Evolutionary conservation across 1,140 invertebrate species (phyloP).

Genomic region (Glossosoma conforme): DNA sequence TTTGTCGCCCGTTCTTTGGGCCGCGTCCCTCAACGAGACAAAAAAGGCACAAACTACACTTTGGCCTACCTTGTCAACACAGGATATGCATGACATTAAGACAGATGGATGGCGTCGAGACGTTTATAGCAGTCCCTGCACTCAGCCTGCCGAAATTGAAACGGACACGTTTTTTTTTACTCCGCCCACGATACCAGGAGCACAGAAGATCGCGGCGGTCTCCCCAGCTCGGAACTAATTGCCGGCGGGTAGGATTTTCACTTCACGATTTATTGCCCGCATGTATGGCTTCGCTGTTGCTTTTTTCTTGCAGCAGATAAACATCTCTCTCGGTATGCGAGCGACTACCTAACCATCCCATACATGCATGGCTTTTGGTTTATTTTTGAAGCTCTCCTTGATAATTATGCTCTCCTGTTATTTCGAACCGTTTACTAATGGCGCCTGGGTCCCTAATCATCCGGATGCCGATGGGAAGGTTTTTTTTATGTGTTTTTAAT

Average conservation of each 20-base stretch:
- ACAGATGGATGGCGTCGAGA: constrained; percentile 31
- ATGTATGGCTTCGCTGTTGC: constrained; percentile 14
- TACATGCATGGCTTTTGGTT: constrained; percentile 6
- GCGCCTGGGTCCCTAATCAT: neutral
- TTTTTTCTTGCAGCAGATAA: constrained; percentile 21
- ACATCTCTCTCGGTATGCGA: constrained; percentile 12
- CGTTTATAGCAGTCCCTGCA: constrained; percentile 23
- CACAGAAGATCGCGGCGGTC: constrained; percentile 3
- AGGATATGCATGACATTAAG: constrained; percentile 25
- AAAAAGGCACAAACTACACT: too few relatives aligned
- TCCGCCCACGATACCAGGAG: constrained; percentile 9
- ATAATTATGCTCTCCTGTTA: neutral
- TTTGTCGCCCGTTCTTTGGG: too few relatives aligned
- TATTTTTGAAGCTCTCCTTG: constrained; percentile 6
- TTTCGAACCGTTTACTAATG: neutral
- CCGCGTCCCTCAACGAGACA: too few relatives aligned
- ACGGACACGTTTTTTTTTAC: constrained; percentile 24
- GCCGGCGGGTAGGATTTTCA: constrained; percentile 31
- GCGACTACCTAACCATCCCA: too few relatives aligned
- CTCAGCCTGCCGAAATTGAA: constrained; percentile 25
- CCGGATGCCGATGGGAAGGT: neutral
- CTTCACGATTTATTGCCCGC: constrained; percentile 28
- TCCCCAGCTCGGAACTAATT: constrained; percentile 28
- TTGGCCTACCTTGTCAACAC: constrained; percentile 21
- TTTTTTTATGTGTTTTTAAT: neutral